Percentiles rank a stretch among this genome's conserved stretches.
These are phyloP conservation scores for Helogale parvula DNA, from an alignment of 2,113 vertebrate species.

Conservation along the genomic window DNA sequence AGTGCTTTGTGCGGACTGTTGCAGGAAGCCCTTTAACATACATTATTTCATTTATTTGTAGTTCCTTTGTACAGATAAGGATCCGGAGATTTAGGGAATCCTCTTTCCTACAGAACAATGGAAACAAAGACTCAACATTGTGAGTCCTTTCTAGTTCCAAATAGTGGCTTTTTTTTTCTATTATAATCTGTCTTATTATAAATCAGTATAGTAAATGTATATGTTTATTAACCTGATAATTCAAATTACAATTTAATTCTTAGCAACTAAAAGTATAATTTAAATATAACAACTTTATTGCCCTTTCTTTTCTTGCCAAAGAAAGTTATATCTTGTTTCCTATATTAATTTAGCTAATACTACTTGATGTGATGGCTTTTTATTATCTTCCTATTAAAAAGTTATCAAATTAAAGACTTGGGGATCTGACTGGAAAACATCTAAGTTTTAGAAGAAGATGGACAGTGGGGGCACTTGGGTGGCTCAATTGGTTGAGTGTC, in stretches of 20 bases:
- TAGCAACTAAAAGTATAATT: background rate
- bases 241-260: background rate
- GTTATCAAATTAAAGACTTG: constrained; percentile 24
- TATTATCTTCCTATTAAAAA: constrained; percentile 5
- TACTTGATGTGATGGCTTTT: background rate
- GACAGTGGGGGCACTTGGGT: too few species aligned
- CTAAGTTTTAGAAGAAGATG: background rate
- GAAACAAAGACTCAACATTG: background rate
- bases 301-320: constrained; percentile 7
- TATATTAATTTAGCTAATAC: constrained; percentile 27
- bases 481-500: too few species aligned
- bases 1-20: background rate
- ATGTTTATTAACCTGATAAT: constrained; percentile 17
- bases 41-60: constrained; percentile 27
- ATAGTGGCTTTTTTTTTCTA: background rate
- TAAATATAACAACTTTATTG: constrained; percentile 1
- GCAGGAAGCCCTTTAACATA: background rate
- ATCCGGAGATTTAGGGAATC: background rate
- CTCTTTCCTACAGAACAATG: background rate
- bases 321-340: background rate
- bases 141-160: constrained; percentile 2
- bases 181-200: background rate
- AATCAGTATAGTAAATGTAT: background rate
- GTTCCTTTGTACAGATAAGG: background rate
- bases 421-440: background rate